Conservation (phyloP, 2,797 vertebrate genomes). For the Netta rufina region DNA sequence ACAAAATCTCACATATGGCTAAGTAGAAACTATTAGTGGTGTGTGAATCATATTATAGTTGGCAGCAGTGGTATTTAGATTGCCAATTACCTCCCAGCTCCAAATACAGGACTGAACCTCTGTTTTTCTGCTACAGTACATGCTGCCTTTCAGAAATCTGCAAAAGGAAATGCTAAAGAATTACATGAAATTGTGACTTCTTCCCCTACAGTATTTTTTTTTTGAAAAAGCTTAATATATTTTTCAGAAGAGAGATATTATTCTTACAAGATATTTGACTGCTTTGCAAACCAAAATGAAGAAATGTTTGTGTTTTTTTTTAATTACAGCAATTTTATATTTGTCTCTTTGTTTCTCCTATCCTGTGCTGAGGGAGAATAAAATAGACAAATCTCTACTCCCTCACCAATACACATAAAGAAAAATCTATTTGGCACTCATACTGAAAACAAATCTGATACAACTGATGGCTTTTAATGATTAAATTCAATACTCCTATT, state of each 20-base stretch:
- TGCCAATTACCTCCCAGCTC: conserved; percentile 24
- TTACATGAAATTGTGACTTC: not conserved
- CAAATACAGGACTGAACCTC: not conserved
- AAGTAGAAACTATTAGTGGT: conserved; percentile 19
- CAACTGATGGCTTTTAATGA: not conserved
- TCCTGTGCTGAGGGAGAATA: not conserved
- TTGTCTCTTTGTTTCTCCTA: not conserved
- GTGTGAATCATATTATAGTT: conserved; percentile 26
- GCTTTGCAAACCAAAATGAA: not conserved
- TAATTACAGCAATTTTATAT: not conserved
- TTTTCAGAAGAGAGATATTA: not conserved
- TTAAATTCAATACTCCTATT: not conserved
- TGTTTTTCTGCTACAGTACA: not conserved
- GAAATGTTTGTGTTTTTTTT: not conserved
- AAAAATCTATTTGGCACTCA: not conserved
- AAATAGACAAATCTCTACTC: not conserved
- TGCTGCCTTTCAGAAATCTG: not conserved
- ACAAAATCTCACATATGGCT: conserved; percentile 14
- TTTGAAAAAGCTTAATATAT: not conserved
- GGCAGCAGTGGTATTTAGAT: not conserved
- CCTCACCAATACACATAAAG: not conserved
- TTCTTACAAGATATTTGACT: not conserved
- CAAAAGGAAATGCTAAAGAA: not conserved
- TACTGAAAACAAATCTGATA: not conserved
- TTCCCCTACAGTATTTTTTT: not conserved